Percentiles rank a stretch among this genome's conserved stretches.
phyloP scores from a whole-genome alignment of 2,113 vertebrate species.

The Corythaeola cristata region DNA sequence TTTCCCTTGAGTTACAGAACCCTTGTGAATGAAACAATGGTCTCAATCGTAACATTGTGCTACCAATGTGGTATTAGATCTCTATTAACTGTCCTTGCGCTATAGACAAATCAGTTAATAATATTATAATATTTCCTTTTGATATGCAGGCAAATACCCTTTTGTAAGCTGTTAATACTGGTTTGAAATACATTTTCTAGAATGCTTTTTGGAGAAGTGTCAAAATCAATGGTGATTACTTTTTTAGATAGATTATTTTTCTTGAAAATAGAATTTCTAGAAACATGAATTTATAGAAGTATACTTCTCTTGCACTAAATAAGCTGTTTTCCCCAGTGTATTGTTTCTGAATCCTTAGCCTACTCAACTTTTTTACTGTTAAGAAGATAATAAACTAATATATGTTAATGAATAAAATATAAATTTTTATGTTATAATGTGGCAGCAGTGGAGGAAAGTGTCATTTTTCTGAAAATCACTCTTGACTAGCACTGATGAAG shows the following conservation, averaged over 20 bases:
- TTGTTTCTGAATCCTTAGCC: neutral
- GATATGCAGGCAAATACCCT: neutral
- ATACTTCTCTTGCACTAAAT: neutral
- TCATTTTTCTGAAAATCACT: neutral
- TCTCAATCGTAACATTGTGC: neutral
- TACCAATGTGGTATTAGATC: neutral
- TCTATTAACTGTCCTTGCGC: neutral
- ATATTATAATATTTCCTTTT: neutral
- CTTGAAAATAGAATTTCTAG: neutral
- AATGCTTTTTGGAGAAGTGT: neutral
- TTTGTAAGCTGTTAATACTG: neutral
- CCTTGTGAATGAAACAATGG: neutral
- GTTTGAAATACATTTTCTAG: neutral
- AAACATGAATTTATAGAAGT: neutral
- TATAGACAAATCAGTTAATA: neutral
- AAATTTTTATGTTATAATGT: neutral
- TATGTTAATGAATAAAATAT: neutral
- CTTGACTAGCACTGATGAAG: neutral
- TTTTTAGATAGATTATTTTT: neutral
- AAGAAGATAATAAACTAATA: neutral
- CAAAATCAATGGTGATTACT: neutral
- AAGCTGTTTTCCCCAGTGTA: neutral
- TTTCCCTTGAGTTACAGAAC: neutral
- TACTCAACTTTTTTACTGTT: neutral
- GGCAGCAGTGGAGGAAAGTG: neutral